Conservation (phyloP, 1,140 invertebrate genomes). For the Whitmania pigra region DNA sequence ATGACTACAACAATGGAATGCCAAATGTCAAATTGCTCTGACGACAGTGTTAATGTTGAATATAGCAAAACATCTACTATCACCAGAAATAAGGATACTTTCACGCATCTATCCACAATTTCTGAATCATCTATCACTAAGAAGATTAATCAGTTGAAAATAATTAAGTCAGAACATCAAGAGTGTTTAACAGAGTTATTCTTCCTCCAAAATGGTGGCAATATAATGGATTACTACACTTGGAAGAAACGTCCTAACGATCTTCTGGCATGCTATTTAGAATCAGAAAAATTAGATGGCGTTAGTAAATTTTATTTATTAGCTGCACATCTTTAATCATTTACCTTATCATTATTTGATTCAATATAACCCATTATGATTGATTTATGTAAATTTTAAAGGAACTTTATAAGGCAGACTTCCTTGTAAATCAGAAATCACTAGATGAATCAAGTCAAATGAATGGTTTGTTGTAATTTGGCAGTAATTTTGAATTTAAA, state of each 20-base stretch:
- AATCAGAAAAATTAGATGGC: conserved; percentile 53
- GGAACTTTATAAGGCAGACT: too few species aligned
- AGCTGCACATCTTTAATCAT: not conserved
- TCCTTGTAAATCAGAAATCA: too few species aligned
- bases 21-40: too few species aligned
- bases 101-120: too few species aligned
- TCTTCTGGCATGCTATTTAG: conserved; percentile 59
- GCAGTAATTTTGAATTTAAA: not conserved
- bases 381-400: not conserved
- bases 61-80: too few species aligned
- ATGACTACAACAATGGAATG: too few species aligned
- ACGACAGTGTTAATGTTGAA: too few species aligned
- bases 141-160: conserved; percentile 5
- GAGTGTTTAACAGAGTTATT: conserved; percentile 69
- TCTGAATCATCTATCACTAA: too few species aligned
- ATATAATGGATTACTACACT: conserved; percentile 68
- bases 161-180: conserved; percentile 45
- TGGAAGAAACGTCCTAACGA: conserved; percentile 66
- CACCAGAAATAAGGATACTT: too few species aligned
- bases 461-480: too few species aligned
- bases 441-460: too few species aligned
- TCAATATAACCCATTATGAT: not conserved
- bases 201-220: conserved; percentile 68
- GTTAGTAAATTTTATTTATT: conserved; percentile 4
- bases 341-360: not conserved